These are phyloP conservation scores for Monomorium pharaonis DNA, from an alignment of 1,140 invertebrate genomes.

Conservation along the genomic window DNA sequence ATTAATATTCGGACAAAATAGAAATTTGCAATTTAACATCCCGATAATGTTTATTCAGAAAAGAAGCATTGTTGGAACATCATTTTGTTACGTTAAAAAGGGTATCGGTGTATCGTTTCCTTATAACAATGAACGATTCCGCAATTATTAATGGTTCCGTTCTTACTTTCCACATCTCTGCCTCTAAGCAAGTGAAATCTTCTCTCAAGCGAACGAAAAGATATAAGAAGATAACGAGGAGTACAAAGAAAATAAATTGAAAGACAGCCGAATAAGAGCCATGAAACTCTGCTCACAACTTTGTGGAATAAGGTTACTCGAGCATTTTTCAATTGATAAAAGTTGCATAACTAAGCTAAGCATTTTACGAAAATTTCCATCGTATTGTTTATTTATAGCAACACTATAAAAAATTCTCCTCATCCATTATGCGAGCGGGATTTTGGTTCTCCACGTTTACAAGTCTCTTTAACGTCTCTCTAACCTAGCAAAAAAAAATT, in stretches of 20 bases:
- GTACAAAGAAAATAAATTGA: constrained; percentile 42
- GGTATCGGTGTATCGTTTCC: neutral
- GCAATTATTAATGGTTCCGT: constrained; percentile 21
- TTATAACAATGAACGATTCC: neutral
- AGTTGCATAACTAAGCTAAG: constrained; percentile 2
- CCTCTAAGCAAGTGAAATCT: constrained; percentile 10
- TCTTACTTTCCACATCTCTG: constrained; percentile 9
- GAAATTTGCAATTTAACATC: neutral
- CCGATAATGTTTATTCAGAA: neutral
- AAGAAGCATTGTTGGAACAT: neutral
- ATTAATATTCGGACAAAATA: neutral
- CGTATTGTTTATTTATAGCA: neutral
- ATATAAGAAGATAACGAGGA: constrained; percentile 18
- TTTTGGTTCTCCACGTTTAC: neutral
- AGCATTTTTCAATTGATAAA: neutral
- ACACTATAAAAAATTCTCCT: neutral
- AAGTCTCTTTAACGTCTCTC: neutral
- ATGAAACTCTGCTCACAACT: neutral
- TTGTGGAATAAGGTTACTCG: neutral
- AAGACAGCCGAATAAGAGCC: neutral
- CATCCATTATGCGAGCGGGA: neutral
- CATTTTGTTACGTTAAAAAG: neutral
- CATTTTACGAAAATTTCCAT: neutral
- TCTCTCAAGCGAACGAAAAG: neutral
- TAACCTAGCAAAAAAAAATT: neutral